Evolutionary conservation across 2,113 vertebrate genomes (phyloP).

Genomic region (Cynoglossus semilaevis): DNA sequence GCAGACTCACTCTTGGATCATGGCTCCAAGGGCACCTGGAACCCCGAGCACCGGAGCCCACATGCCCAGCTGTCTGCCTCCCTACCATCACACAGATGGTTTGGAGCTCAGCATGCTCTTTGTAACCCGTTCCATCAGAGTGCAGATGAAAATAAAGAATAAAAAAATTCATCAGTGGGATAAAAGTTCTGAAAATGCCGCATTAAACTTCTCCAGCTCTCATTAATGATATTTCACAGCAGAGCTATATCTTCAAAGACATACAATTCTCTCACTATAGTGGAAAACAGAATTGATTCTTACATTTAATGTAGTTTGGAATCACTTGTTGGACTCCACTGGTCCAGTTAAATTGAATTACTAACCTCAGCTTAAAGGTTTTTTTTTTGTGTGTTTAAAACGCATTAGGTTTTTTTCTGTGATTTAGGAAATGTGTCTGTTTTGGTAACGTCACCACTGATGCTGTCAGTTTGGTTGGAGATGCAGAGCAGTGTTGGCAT

Average conservation of each 20-base stretch:
- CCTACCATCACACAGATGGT: constrained; percentile 39
- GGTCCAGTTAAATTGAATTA: constrained; percentile 2
- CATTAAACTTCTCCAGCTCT: not conserved
- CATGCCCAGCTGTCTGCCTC: constrained; percentile 48
- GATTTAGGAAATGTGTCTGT: constrained; percentile 3
- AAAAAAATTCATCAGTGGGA: constrained; percentile 16
- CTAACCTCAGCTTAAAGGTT: not conserved
- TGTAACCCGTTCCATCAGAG: constrained; percentile 4
- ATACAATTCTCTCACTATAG: not conserved
- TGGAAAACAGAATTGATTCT: not conserved
- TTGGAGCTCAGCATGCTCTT: not conserved
- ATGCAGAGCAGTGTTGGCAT: not conserved
- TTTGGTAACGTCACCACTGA: not conserved
- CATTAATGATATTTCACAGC: not conserved
- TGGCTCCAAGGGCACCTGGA: constrained; percentile 30
- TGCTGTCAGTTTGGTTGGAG: not conserved
- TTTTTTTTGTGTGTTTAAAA: not conserved
- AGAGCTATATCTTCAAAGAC: not conserved
- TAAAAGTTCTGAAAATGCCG: not conserved
- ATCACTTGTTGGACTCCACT: not conserved
- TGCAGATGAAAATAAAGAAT: too few relatives aligned
- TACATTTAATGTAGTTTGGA: not conserved
- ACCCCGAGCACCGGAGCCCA: constrained; percentile 28
- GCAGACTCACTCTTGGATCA: constrained; percentile 33
- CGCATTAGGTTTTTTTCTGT: constrained; percentile 4